A percentile compares a stretch with the other conserved stretches of the same genome.
phyloP scores from a whole-genome alignment of 2,888 invertebrate species.

The Heliconius sara region DNA sequence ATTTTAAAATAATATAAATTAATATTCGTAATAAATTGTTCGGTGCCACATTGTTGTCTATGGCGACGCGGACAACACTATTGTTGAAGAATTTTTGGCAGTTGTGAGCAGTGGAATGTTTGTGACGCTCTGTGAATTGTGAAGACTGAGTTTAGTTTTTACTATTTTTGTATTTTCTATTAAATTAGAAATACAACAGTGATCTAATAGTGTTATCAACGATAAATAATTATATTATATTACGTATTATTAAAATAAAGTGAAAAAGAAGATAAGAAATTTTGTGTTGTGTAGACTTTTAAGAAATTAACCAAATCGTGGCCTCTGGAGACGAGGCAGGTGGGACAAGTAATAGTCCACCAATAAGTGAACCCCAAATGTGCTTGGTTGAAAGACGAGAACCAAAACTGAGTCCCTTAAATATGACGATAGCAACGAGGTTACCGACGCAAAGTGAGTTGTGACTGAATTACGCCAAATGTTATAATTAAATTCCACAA shows the following conservation, averaged over 20 bases:
- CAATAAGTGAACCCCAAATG: slow-evolving; percentile 63
- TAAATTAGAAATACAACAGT: slow-evolving; percentile 1
- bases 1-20: background rate
- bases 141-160: slow-evolving; percentile 17
- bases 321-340: slow-evolving; percentile 60
- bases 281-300: slow-evolving; percentile 37
- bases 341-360: slow-evolving; percentile 58
- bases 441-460: slow-evolving; percentile 74
- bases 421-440: slow-evolving; percentile 76
- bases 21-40: background rate
- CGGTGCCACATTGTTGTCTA: slow-evolving; percentile 27
- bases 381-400: slow-evolving; percentile 67
- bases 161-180: slow-evolving; percentile 4
- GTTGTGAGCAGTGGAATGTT: slow-evolving; percentile 15
- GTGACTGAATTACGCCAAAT: slow-evolving; percentile 13
- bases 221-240: background rate
- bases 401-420: slow-evolving; percentile 60
- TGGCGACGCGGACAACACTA: slow-evolving; percentile 31
- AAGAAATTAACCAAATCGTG: slow-evolving; percentile 59
- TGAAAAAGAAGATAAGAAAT: background rate
- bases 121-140: slow-evolving; percentile 18
- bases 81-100: slow-evolving; percentile 31
- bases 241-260: background rate
- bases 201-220: background rate
- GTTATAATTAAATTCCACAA: background rate